A percentile compares a stretch with the other conserved stretches of the same genome.
Conservation (phyloP, 1,140 invertebrate genomes). For the Sycobia sp. region DNA sequence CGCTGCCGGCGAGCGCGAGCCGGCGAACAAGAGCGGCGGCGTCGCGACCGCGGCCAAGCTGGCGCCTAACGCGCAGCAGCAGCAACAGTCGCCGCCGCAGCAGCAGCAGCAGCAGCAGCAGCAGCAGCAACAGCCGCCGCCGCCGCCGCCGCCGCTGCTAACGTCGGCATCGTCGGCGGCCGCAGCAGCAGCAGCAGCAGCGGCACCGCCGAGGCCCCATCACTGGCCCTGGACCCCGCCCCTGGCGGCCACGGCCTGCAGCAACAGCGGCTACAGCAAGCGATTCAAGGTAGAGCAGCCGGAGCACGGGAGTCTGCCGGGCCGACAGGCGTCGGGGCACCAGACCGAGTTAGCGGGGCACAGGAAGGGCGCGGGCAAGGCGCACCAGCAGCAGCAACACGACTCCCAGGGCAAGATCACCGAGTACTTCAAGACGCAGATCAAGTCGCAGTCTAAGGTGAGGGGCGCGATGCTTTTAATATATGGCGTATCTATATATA, state of each 20-base stretch:
- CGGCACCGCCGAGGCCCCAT: conserved; percentile 45
- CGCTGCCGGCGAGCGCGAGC: too few species aligned
- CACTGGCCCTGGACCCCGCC: conserved; percentile 61
- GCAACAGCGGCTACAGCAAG: conserved; percentile 50
- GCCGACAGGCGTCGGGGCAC: conserved; percentile 47
- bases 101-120: conserved; percentile 53
- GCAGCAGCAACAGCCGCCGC: conserved; percentile 59
- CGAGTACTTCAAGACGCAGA: conserved; percentile 80
- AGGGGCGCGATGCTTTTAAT: too few species aligned
- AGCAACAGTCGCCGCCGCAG: not conserved
- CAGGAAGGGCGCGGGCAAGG: conserved; percentile 37
- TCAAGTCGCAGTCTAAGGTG: conserved; percentile 69
- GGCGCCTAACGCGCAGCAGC: conserved; percentile 48
- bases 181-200: conserved; percentile 49
- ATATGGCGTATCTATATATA: too few species aligned
- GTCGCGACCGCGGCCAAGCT: conserved; percentile 53
- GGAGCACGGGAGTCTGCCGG: conserved; percentile 50
- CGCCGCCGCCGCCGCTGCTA: too few species aligned
- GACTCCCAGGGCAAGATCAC: conserved; percentile 73
- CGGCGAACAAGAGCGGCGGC: conserved; percentile 53
- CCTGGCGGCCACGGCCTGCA: conserved; percentile 54
- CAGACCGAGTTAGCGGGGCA: conserved; percentile 48
- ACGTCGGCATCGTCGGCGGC: too few species aligned
- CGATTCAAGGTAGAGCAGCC: conserved; percentile 57
- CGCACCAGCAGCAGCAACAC: conserved; percentile 44